Evolutionary conservation across 2,888 invertebrate genomes (phyloP).

Genomic region (Neoitamus cyanurus): DNA sequence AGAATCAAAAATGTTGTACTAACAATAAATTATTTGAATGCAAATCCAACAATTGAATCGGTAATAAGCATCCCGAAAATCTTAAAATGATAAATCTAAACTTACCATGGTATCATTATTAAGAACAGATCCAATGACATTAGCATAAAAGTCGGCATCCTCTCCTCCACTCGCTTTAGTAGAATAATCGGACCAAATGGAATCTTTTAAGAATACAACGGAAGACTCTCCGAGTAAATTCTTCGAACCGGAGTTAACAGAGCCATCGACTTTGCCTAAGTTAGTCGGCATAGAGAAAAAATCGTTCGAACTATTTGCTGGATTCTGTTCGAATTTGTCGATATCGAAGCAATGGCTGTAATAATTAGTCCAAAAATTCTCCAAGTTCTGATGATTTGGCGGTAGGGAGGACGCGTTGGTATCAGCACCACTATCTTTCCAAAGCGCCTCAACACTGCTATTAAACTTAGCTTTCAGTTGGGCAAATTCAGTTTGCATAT

Average conservation of each 20-base stretch:
- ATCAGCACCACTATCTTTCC: slow-evolving; percentile 65
- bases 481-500: slow-evolving; percentile 57
- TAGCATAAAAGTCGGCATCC: slow-evolving; percentile 58
- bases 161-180: slow-evolving; percentile 58
- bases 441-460: slow-evolving; percentile 75
- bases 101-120: slow-evolving; percentile 50
- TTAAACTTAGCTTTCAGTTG: slow-evolving; percentile 72
- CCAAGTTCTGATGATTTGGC: slow-evolving; percentile 56
- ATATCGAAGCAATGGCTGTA: slow-evolving; percentile 59
- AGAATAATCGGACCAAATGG: slow-evolving; percentile 68
- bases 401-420: slow-evolving; percentile 10
- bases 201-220: slow-evolving; percentile 69
- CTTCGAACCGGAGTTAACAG: slow-evolving; percentile 34
- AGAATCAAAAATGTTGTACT: too few relatives aligned
- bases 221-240: slow-evolving; percentile 52
- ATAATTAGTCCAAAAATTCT: slow-evolving; percentile 60
- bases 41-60: too few relatives aligned
- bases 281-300: slow-evolving; percentile 58
- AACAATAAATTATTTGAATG: too few relatives aligned
- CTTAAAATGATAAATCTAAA: slow-evolving; percentile 45
- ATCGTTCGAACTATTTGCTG: slow-evolving; percentile 53
- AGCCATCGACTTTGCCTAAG: slow-evolving; percentile 55
- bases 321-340: slow-evolving; percentile 50
- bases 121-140: slow-evolving; percentile 57
- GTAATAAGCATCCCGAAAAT: not conserved